Base-by-base conservation (phyloP, 2,888 invertebrate genomes). In the Tenthredo amoena region DNA sequence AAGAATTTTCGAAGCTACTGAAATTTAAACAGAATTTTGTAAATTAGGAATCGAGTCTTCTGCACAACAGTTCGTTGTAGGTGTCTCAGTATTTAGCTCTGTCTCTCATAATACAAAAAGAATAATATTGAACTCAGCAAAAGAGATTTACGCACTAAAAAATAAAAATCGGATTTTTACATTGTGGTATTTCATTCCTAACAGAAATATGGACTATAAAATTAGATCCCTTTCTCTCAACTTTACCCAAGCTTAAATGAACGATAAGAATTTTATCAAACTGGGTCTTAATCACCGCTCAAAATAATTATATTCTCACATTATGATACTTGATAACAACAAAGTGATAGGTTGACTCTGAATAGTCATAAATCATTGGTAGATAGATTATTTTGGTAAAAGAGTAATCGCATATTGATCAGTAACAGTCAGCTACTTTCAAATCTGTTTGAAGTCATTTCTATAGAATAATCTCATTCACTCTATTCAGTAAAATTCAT, bases 401-500 rank as follows among this genome's bases (percentile, higher is more conserved):
- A 81, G 34, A 12, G 12, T 81, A 50, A 21, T 55, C n/a, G n/a
- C 47, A 47, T 21, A 50, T 21, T 71, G 18, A 68, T 83, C 43
- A 68, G 68, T 34, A 9, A 37, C 18, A 84, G 55, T 5, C 58
- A 55, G 34, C 79, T 85, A 62, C 77, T 85, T 79, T 77, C 26
- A 79, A 43, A 58, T n/a, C 18, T 26, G 12, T 62, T 74, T 40
- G 5, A 5, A 74, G 40, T 18, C n/a, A 68, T 83, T 55, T 21
- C 68, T 21, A 31, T 43, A 43, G 18, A 40, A 55, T 55, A 40
- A 72, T 37, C 72, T 85, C 55, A 85, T 71, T 65, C 50, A 82
- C 40, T 85, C 79, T 12, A 47, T 50, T 62, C 5, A 47, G n/a
- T 68, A 40, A 21, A 84, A 84, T 84, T 74, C 84, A 74, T 55